Percentiles rank a stretch among this genome's conserved stretches.
Conservation (phyloP, 2,113 vertebrate species). For the Elgaria multicarinata region DNA sequence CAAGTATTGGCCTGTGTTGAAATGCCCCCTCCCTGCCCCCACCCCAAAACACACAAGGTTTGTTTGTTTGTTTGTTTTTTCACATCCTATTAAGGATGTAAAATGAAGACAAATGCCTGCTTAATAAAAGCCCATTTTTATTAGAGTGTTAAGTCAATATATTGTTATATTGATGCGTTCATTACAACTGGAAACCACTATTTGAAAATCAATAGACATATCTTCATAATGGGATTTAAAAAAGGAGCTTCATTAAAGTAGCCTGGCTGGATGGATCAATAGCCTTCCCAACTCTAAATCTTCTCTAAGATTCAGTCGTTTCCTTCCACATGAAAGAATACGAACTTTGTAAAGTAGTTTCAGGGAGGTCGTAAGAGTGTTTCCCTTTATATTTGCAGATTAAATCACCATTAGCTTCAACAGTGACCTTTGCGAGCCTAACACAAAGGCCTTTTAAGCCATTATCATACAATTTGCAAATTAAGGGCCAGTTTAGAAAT, state of each 20-base stretch:
- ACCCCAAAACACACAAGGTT: background rate
- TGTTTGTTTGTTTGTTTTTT: too few relatives aligned
- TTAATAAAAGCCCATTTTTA: conserved; percentile 69
- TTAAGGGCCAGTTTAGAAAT: background rate
- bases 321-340: conserved; percentile 42
- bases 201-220: conserved; percentile 62
- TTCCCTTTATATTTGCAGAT: background rate
- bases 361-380: conserved; percentile 47
- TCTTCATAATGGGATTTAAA: conserved; percentile 56
- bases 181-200: conserved; percentile 62
- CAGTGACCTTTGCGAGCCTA: background rate
- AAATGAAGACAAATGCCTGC: conserved; percentile 51
- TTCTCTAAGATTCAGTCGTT: background rate
- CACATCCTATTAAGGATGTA: conserved; percentile 40
- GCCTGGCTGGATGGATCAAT: conserved; percentile 38
- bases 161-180: conserved; percentile 63
- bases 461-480: too few relatives aligned
- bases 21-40: conserved; percentile 13
- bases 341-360: conserved; percentile 33
- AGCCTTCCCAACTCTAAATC: conserved; percentile 48
- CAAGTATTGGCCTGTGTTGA: conserved; percentile 41
- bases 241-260: conserved; percentile 58
- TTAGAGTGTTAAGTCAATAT: conserved; percentile 54
- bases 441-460: too few relatives aligned
- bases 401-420: background rate